phyloP scores from a whole-genome alignment of 1,140 invertebrate species.

The Archivesica marissinica region DNA sequence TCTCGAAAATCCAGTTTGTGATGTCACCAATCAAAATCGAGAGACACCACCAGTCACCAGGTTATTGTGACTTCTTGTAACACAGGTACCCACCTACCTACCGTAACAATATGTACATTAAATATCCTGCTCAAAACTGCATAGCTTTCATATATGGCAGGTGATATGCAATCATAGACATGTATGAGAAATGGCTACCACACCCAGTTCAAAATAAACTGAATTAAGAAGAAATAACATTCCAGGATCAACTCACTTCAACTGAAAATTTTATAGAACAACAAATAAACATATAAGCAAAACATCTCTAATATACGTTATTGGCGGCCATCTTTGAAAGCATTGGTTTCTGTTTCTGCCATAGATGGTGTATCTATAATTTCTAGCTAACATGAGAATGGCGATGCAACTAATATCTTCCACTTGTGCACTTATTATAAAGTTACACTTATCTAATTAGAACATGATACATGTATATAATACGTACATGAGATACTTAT shows the following conservation, averaged over 20 bases:
- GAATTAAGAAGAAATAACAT: conserved; percentile 53
- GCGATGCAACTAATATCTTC: too few relatives aligned
- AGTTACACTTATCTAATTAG: too few relatives aligned
- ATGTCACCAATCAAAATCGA: too few relatives aligned
- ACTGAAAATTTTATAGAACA: conserved; percentile 30
- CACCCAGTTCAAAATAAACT: conserved; percentile 56
- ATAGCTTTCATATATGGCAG: neutral
- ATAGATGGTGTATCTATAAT: too few relatives aligned
- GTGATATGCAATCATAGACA: conserved; percentile 34
- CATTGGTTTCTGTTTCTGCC: neutral
- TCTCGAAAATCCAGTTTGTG: neutral
- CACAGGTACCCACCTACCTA: too few relatives aligned
- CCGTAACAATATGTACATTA: too few relatives aligned
- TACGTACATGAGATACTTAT: too few relatives aligned
- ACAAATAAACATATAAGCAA: conserved; percentile 31
- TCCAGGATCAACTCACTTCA: conserved; percentile 40
- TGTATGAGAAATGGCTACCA: conserved; percentile 60
- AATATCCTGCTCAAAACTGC: neutral
- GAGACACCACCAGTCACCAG: too few relatives aligned
- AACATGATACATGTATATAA: too few relatives aligned
- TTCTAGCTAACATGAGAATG: too few relatives aligned
- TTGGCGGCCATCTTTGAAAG: neutral
- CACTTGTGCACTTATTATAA: too few relatives aligned
- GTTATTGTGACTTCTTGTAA: too few relatives aligned
- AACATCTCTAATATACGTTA: conserved; percentile 15